Conservation (phyloP, 2,888 invertebrate genomes). For the Zaprionus lineosus region DNA sequence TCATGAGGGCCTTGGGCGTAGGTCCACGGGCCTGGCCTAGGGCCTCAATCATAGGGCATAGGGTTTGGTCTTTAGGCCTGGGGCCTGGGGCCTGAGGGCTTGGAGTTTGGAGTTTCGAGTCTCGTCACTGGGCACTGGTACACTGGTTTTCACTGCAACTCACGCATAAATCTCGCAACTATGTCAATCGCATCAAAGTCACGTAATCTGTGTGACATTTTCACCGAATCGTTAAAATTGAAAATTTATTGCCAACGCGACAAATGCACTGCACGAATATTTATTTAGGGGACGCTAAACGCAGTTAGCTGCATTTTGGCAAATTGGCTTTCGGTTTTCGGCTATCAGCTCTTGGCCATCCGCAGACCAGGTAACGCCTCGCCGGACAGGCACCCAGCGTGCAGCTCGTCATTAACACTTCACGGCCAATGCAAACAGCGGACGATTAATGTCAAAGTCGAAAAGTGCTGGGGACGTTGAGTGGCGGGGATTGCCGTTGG, state of each 20-base stretch:
- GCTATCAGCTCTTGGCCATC: no score
- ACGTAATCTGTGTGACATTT: constrained; percentile 79
- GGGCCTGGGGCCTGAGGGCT: not conserved
- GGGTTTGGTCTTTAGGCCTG: constrained; percentile 5
- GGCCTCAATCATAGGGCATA: not conserved
- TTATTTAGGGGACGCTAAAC: constrained; percentile 23
- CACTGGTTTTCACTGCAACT: constrained; percentile 41
- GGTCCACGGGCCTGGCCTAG: constrained; percentile 9
- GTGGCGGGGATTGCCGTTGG: not conserved
- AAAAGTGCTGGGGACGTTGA: constrained; percentile 16
- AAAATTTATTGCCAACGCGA: constrained; percentile 64
- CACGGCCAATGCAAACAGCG: constrained; percentile 49
- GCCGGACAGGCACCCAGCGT: constrained; percentile 4
- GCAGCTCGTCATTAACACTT: constrained; percentile 59
- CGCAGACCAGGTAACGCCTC: no score
- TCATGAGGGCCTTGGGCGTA: constrained; percentile 23
- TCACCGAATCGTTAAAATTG: constrained; percentile 77
- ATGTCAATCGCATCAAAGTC: constrained; percentile 78
- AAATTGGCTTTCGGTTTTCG: no score
- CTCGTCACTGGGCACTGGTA: no score
- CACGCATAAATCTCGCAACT: constrained; percentile 78
- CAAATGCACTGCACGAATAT: constrained; percentile 39
- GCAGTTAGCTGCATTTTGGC: constrained; percentile 25
- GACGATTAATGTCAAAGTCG: constrained; percentile 75
- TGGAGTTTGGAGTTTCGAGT: constrained; percentile 1